Evolutionary conservation across 2,888 invertebrate genomes (phyloP).

Genomic region (Loripinus fragilis): DNA sequence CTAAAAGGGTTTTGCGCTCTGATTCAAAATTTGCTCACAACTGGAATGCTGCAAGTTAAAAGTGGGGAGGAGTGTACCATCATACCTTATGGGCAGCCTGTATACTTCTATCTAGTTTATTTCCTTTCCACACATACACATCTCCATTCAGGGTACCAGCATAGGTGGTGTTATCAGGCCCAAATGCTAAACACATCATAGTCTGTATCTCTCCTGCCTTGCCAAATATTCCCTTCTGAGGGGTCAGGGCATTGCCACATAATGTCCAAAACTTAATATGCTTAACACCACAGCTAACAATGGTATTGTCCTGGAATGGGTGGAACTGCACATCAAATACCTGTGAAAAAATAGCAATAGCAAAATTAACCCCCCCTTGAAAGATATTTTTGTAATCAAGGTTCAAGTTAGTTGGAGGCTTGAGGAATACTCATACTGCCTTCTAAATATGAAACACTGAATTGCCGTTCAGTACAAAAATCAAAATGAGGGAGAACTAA

Average conservation of each 20-base stretch:
- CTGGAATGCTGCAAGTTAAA: too few species aligned
- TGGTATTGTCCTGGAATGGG: constrained; percentile 73
- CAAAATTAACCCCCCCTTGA: too few species aligned
- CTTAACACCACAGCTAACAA: constrained; percentile 83
- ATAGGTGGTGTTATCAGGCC: constrained; percentile 78
- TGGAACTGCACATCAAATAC: constrained; percentile 83
- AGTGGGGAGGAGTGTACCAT: too few species aligned
- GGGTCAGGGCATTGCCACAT: constrained; percentile 82
- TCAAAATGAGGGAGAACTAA: too few species aligned
- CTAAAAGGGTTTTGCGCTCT: too few species aligned
- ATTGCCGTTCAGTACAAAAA: too few species aligned
- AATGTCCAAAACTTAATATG: constrained; percentile 84
- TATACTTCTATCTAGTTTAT: constrained; percentile 79
- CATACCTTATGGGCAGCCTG: constrained; percentile 82
- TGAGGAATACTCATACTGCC: too few species aligned
- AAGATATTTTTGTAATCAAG: too few species aligned
- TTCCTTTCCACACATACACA: constrained; percentile 83
- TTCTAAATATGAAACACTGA: too few species aligned
- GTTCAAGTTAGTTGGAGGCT: too few species aligned
- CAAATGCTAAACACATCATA: constrained; percentile 81
- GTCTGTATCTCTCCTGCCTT: constrained; percentile 83
- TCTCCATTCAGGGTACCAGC: constrained; percentile 83
- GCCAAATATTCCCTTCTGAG: constrained; percentile 83
- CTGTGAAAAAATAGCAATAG: constrained; percentile 62
- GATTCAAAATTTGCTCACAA: too few species aligned